Conservation (phyloP, 2,113 vertebrate genomes). For the Lamprologus ornatipinnis region DNA sequence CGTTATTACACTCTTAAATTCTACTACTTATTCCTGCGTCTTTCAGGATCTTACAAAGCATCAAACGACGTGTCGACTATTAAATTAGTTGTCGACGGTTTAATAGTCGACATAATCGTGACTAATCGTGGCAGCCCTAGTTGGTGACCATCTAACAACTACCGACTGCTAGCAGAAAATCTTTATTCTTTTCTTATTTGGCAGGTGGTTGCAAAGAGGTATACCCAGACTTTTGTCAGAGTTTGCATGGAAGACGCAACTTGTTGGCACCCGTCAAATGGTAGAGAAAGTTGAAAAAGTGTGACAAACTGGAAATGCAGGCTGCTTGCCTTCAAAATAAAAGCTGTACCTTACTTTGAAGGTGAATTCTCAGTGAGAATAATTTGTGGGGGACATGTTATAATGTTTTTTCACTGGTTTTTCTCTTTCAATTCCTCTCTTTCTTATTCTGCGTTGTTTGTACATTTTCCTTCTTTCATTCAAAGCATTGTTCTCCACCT, state of each 20-base stretch:
- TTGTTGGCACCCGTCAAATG: neutral
- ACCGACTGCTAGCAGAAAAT: neutral
- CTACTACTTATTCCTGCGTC: neutral
- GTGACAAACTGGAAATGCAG: neutral
- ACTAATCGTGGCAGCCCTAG: neutral
- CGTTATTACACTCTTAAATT: rapidly evolving
- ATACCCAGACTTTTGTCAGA: neutral
- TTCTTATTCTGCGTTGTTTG: neutral
- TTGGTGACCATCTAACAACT: neutral
- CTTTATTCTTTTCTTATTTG: neutral
- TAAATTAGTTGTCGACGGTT: neutral
- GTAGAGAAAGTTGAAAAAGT: neutral
- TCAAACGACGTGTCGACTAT: rapidly evolving
- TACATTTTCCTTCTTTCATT: neutral
- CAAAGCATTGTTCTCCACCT: neutral
- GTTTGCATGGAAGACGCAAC: neutral
- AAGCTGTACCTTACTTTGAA: neutral
- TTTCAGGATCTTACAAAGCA: neutral
- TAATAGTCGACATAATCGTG: neutral
- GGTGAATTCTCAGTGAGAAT: neutral
- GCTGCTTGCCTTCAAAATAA: neutral
- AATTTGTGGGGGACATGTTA: neutral
- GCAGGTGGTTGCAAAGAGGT: neutral
- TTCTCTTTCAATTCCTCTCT: neutral
- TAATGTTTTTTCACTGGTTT: neutral